phyloP scores from a whole-genome alignment of 2,113 vertebrate genomes.

The Sylvilagus bachmani region DNA sequence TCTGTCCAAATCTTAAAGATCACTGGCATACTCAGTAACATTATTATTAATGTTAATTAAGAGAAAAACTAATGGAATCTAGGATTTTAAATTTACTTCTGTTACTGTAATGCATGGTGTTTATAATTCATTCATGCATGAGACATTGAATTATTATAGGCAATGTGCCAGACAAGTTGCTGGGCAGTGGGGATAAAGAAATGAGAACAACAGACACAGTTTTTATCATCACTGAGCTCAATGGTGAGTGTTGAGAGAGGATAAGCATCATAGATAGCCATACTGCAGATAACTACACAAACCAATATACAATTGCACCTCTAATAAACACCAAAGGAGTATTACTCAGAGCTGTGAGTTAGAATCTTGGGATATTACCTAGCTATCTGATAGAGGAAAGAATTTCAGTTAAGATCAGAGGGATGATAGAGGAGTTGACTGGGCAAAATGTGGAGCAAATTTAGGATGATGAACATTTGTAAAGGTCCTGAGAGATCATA shows the following conservation, averaged over 20 bases:
- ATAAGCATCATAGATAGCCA: neutral
- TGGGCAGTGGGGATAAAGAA: neutral
- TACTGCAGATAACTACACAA: neutral
- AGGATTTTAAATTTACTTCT: slow-evolving; percentile 23
- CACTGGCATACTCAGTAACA: neutral
- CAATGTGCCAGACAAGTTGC: neutral
- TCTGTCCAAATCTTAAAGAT: neutral
- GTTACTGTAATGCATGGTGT: neutral
- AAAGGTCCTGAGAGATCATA: neutral
- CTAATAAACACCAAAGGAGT: neutral
- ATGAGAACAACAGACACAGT: neutral
- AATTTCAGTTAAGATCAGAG: too few species aligned
- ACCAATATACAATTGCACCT: neutral
- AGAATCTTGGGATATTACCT: neutral
- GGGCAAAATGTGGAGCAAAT: neutral
- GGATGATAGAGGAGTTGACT: neutral
- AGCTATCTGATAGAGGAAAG: neutral
- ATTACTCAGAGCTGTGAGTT: neutral
- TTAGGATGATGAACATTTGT: neutral
- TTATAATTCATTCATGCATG: neutral
- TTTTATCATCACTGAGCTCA: neutral
- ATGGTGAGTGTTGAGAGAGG: neutral
- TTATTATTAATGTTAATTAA: neutral
- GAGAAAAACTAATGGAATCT: neutral
- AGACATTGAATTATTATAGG: neutral